phyloP scores from a whole-genome alignment of 2,797 vertebrate species.

The Urocyon cinereoargenteus region DNA sequence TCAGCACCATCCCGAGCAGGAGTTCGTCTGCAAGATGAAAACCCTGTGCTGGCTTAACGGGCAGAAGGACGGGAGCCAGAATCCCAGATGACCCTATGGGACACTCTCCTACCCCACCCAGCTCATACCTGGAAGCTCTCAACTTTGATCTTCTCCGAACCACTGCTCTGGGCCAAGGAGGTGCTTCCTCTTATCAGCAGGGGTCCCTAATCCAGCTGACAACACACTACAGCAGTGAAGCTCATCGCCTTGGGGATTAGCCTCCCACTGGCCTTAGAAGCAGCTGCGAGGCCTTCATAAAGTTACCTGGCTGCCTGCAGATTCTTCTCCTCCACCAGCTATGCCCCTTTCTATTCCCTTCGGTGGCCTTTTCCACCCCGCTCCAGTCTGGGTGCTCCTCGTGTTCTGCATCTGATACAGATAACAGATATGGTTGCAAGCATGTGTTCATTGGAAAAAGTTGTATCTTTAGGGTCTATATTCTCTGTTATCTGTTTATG shows the following conservation, averaged over 20 bases:
- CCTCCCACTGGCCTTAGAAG: no score
- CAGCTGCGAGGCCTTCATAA: neutral
- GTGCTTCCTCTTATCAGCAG: neutral
- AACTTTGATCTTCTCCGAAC: neutral
- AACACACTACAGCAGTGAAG: rapidly evolving
- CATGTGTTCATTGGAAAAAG: rapidly evolving
- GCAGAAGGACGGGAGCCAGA: neutral
- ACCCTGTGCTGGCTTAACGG: rapidly evolving
- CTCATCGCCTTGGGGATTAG: rapidly evolving
- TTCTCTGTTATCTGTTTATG: no score
- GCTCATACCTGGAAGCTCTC: neutral
- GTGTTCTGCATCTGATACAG: rapidly evolving
- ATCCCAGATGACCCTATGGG: rapidly evolving
- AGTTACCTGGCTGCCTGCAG: rapidly evolving
- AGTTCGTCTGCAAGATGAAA: no score
- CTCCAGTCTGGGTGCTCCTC: neutral
- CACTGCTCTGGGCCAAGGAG: neutral
- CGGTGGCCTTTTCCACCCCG: rapidly evolving
- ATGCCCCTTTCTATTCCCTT: rapidly evolving
- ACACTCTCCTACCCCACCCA: rapidly evolving
- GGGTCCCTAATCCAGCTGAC: no score
- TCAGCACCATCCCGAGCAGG: neutral
- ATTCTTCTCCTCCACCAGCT: rapidly evolving
- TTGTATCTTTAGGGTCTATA: no score
- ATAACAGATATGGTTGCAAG: rapidly evolving